These are phyloP conservation scores for Sphenopsis melanotis DNA, from an alignment of 2,797 vertebrate genomes.

Conservation along the genomic window DNA sequence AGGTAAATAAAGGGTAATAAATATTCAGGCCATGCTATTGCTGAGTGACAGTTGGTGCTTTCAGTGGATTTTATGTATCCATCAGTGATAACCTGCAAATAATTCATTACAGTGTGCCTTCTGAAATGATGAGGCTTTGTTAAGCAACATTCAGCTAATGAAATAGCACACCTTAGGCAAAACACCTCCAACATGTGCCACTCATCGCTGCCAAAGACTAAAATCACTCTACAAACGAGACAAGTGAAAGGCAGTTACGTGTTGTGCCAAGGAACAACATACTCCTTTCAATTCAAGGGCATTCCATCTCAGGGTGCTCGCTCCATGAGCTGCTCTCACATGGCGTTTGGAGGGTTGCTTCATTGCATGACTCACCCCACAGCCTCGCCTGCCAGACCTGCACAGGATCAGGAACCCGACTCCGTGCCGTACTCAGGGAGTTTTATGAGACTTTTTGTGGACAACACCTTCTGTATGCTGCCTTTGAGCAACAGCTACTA, in stretches of 20 bases:
- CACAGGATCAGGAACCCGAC: not conserved
- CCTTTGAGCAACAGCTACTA: not conserved
- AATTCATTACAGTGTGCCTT: not conserved
- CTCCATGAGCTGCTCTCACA: not conserved
- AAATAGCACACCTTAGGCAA: conserved; percentile 21
- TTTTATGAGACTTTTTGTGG: not conserved
- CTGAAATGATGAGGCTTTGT: not conserved
- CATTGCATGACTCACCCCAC: not conserved
- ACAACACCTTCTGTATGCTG: not conserved
- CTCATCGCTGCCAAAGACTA: not conserved
- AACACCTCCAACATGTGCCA: not conserved
- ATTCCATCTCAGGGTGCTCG: not conserved
- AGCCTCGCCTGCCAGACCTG: not conserved
- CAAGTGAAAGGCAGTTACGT: not conserved
- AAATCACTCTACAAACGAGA: not conserved
- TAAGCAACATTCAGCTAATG: conserved; percentile 29
- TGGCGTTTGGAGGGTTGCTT: not conserved
- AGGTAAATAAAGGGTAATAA: conserved; percentile 25
- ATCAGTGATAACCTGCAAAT: conserved; percentile 5
- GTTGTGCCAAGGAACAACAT: not conserved
- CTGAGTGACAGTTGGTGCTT: not conserved
- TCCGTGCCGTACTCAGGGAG: not conserved
- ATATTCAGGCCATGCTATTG: conserved; percentile 8
- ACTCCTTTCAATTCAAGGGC: not conserved
- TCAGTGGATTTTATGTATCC: conserved; percentile 12